These are phyloP conservation scores for Rhagoletis pomonella DNA, from an alignment of 1,140 invertebrate species.

Conservation along the genomic window DNA sequence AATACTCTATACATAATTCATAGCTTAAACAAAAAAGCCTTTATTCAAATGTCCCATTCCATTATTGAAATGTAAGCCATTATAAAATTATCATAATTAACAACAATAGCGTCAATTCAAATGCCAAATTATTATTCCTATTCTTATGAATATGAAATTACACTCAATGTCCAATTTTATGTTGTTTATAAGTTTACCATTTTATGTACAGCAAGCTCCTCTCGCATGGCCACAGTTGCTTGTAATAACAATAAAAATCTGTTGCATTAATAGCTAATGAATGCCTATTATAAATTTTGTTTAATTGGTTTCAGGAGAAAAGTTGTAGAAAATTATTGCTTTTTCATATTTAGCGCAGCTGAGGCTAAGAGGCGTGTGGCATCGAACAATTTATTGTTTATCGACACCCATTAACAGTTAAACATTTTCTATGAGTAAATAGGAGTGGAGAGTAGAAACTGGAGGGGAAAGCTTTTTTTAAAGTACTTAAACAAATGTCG, in stretches of 20 bases:
- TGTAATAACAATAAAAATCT: conserved; percentile 24
- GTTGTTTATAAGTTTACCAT: too few relatives aligned
- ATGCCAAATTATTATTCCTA: background rate
- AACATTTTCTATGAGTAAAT: background rate
- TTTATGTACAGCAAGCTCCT: too few relatives aligned
- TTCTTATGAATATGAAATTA: too few relatives aligned
- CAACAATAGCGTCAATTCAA: background rate
- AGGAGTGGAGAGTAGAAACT: too few relatives aligned
- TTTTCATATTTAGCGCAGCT: background rate
- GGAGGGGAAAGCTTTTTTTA: too few relatives aligned
- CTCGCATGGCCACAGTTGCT: background rate
- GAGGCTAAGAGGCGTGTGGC: background rate
- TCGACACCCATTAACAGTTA: conserved; percentile 33
- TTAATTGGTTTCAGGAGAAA: background rate
- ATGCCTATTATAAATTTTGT: conserved; percentile 29
- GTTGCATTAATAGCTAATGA: conserved; percentile 40
- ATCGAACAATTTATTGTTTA: background rate
- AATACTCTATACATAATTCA: background rate
- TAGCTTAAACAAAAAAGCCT: background rate
- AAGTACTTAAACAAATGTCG: too few relatives aligned
- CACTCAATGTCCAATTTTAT: too few relatives aligned
- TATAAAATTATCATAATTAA: background rate
- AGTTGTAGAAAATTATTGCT: background rate
- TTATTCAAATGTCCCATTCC: background rate
- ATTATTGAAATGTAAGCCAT: background rate